phyloP scores from a whole-genome alignment of 2,888 invertebrate species.

The Diarsia dahlii region DNA sequence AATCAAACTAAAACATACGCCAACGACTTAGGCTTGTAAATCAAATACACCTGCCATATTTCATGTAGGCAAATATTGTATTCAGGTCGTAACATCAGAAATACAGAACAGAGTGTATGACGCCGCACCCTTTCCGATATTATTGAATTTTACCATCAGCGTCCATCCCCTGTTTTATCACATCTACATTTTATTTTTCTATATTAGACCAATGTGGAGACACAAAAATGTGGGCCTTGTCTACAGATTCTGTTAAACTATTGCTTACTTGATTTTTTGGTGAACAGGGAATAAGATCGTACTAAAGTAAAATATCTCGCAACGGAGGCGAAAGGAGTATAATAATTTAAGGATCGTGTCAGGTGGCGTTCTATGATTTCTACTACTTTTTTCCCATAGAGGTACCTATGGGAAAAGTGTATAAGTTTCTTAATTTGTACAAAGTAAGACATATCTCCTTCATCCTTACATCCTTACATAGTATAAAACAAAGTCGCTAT shows the following conservation, averaged over 20 bases:
- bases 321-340: no score
- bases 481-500: no score
- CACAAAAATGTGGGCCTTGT: not conserved
- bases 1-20: conserved; percentile 1
- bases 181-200: conserved; percentile 40
- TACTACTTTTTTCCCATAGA: no score
- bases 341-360: no score
- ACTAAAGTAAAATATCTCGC: no score
- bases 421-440: no score
- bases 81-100: conserved; percentile 24
- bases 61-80: conserved; percentile 42
- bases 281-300: not conserved
- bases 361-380: no score
- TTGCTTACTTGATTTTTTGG: not conserved
- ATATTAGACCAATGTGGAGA: conserved; percentile 2
- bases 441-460: not conserved
- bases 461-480: no score
- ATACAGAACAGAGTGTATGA: conserved; percentile 35
- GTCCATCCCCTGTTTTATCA: conserved; percentile 31
- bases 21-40: conserved; percentile 12
- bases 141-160: conserved; percentile 51
- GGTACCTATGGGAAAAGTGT: no score
- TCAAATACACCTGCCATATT: conserved; percentile 22
- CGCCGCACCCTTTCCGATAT: conserved; percentile 41
- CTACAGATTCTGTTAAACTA: conserved; percentile 4